These are phyloP conservation scores for Diacarnus erythraeanus DNA, from an alignment of 37 sponge, comb jelly and placozoan species.

Conservation along the genomic window DNA sequence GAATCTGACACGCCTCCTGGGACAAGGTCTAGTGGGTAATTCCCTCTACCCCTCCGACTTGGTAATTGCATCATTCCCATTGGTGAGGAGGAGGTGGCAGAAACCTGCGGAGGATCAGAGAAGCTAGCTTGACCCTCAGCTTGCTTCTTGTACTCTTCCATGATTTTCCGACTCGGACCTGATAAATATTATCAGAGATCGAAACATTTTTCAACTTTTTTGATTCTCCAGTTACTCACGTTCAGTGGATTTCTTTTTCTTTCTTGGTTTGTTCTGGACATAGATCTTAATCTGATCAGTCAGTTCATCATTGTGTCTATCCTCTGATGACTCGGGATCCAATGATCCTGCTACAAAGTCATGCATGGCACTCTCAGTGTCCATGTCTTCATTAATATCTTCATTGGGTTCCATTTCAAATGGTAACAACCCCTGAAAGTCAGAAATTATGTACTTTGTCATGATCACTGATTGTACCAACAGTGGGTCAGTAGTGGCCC, in stretches of 20 bases:
- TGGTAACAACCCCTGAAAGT: no score
- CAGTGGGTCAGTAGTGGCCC: neutral
- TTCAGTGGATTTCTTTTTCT: slow-evolving; percentile 13
- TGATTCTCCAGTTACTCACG: slow-evolving; percentile 11
- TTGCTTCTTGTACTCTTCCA: slow-evolving; percentile 60
- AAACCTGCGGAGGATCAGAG: slow-evolving; percentile 6
- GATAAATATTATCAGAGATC: no score
- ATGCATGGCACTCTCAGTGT: slow-evolving; percentile 11
- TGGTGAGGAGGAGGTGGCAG: slow-evolving; percentile 9
- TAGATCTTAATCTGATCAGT: slow-evolving; percentile 10
- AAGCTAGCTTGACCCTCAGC: slow-evolving; percentile 10
- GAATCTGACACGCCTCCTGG: neutral
- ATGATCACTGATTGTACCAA: neutral
- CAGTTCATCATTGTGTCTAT: neutral
- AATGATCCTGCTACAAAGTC: neutral
- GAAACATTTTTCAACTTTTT: neutral
- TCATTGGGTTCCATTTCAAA: neutral
- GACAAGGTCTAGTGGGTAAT: neutral
- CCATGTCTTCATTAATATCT: neutral
- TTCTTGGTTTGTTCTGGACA: slow-evolving; percentile 24
- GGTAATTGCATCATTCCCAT: slow-evolving; percentile 59
- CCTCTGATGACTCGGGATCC: neutral
- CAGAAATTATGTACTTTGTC: no score
- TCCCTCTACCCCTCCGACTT: neutral
- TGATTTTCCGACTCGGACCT: slow-evolving; percentile 56